Conservation (phyloP, 2,888 invertebrate species). For the Ptilodon capucinus region DNA sequence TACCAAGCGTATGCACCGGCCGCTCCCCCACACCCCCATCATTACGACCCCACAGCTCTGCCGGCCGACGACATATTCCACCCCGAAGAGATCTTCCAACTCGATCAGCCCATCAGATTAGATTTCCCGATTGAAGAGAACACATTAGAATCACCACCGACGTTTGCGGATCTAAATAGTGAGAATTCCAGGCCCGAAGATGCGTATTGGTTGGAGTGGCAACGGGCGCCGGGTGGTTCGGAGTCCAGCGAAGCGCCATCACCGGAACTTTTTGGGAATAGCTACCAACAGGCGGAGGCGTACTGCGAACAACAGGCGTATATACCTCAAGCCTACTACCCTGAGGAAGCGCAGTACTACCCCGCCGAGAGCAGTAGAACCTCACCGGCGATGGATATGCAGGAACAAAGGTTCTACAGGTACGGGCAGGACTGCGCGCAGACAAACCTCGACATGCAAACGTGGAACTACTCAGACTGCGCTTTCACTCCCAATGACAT, state of each 20-base stretch:
- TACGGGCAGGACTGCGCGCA: slow-evolving; percentile 66
- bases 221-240: slow-evolving; percentile 69
- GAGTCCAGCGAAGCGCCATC: slow-evolving; percentile 82
- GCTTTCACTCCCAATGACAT: slow-evolving; percentile 57
- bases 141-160: slow-evolving; percentile 85
- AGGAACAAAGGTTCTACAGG: slow-evolving; percentile 67
- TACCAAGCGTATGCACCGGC: slow-evolving; percentile 61
- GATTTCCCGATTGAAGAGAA: slow-evolving; percentile 82
- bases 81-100: slow-evolving; percentile 90
- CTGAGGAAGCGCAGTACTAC: slow-evolving; percentile 72
- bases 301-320: slow-evolving; percentile 70
- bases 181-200: slow-evolving; percentile 86
- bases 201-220: slow-evolving; percentile 83
- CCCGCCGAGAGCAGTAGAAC: slow-evolving; percentile 61
- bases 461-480: slow-evolving; percentile 69
- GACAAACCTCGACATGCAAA: slow-evolving; percentile 56
- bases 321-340: slow-evolving; percentile 64
- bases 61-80: slow-evolving; percentile 87
- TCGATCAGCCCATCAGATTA: slow-evolving; percentile 87
- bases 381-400: slow-evolving; percentile 59
- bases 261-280: slow-evolving; percentile 75
- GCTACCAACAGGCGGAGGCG: slow-evolving; percentile 66
- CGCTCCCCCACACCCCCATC: slow-evolving; percentile 55
- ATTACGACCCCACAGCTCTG: slow-evolving; percentile 84
- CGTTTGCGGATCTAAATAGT: slow-evolving; percentile 87